Conservation (phyloP, 2,888 invertebrate genomes). For the Aelia acuminata region DNA sequence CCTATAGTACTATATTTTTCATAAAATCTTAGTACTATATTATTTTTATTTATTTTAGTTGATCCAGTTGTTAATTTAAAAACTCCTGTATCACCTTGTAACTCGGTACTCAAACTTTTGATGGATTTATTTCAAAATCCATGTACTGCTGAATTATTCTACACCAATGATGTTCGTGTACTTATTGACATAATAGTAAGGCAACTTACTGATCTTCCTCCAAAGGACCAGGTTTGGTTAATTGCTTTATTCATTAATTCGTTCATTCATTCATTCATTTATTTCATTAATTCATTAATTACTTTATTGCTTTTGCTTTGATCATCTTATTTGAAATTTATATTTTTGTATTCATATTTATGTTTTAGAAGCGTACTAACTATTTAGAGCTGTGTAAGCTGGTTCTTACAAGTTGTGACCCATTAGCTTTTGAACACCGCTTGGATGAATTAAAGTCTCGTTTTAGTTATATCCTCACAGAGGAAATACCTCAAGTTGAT, state of each 20-base stretch:
- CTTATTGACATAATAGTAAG: conserved; percentile 93
- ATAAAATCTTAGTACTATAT: neutral
- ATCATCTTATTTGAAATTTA: too few species aligned
- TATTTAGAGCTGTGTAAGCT: conserved; percentile 86
- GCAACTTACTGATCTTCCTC: conserved; percentile 89
- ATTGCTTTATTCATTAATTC: neutral
- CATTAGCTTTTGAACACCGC: conserved; percentile 62
- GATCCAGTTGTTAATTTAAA: conserved; percentile 90
- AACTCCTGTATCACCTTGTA: conserved; percentile 83
- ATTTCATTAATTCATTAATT: too few species aligned
- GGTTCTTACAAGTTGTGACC: conserved; percentile 72
- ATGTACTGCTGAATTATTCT: conserved; percentile 88
- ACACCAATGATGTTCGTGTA: conserved; percentile 95
- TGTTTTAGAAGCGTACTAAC: conserved; percentile 78
- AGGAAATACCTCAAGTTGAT: conserved; percentile 62
- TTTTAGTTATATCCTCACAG: conserved; percentile 62
- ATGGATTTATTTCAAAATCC: conserved; percentile 86
- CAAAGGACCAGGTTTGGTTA: conserved; percentile 81
- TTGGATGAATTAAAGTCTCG: conserved; percentile 60
- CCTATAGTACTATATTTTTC: too few species aligned
- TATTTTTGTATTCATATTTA: conserved; percentile 29
- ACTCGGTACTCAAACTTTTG: conserved; percentile 90
- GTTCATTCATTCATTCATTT: neutral
- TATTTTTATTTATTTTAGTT: conserved; percentile 73
- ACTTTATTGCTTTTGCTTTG: too few species aligned